A percentile compares a stretch with the other conserved stretches of the same genome.
Evolutionary conservation across 1,140 invertebrate genomes (phyloP).

Genomic region (Heliconius hewitsoni): DNA sequence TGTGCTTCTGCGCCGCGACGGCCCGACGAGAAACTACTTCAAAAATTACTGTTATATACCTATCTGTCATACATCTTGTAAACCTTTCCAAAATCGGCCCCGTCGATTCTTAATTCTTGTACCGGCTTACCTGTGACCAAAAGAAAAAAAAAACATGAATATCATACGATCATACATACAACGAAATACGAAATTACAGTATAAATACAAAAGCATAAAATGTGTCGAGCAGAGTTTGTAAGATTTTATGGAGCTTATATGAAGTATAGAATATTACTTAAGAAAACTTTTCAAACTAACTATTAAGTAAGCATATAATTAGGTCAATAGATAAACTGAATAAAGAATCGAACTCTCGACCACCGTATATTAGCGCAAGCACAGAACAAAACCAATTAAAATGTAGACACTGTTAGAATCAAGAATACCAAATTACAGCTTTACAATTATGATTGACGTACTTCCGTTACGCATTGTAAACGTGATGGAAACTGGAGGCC

Average conservation of each 20-base stretch:
- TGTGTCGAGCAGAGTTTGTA: too few relatives aligned
- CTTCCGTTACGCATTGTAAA: constrained; percentile 18
- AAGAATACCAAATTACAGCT: constrained; percentile 16
- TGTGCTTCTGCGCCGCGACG: too few relatives aligned
- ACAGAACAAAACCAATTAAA: neutral
- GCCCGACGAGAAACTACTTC: too few relatives aligned
- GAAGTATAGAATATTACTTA: too few relatives aligned
- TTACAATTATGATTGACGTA: constrained; percentile 32
- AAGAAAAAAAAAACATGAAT: neutral
- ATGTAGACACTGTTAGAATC: constrained; percentile 10
- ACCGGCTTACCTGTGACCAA: neutral
- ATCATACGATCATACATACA: neutral
- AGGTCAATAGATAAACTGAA: neutral
- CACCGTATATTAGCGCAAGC: neutral
- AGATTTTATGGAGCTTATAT: too few relatives aligned
- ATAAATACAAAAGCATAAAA: too few relatives aligned
- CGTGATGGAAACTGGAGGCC: constrained; percentile 5
- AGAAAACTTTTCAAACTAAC: too few relatives aligned
- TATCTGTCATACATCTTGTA: too few relatives aligned
- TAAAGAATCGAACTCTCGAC: neutral
- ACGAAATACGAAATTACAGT: neutral
- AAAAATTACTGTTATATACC: too few relatives aligned
- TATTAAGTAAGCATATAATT: neutral
- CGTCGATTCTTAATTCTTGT: neutral
- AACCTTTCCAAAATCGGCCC: neutral